phyloP scores from a whole-genome alignment of 2,888 invertebrate species.

The Eueremaeus valkanovi region DNA sequence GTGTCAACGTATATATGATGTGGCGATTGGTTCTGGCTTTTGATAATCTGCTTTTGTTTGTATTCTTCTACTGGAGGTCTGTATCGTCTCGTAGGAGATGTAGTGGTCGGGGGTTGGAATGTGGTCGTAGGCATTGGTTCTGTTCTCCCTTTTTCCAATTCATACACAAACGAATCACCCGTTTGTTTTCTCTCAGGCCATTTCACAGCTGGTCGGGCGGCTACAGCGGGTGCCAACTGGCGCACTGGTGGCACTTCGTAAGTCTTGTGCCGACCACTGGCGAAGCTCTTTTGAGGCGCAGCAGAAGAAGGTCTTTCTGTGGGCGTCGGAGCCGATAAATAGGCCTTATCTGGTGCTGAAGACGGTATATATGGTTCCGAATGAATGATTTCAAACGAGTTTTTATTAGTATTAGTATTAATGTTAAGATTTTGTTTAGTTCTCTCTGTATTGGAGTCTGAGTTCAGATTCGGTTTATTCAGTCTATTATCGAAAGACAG shows the following conservation, averaged over 20 bases:
- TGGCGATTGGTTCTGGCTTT: too few relatives aligned
- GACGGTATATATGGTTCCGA: conserved; percentile 6
- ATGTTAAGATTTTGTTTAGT: not conserved
- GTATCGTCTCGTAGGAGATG: not conserved
- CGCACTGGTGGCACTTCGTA: not conserved
- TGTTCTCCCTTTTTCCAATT: not conserved
- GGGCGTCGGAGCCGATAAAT: not conserved
- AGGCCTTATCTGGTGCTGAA: not conserved
- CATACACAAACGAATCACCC: not conserved
- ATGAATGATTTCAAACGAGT: conserved; percentile 1
- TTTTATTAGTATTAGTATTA: not conserved
- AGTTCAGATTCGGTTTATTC: not conserved
- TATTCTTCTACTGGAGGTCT: not conserved
- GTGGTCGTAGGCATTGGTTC: too few relatives aligned
- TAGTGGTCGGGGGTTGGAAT: not conserved
- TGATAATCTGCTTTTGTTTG: too few relatives aligned
- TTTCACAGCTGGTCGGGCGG: not conserved
- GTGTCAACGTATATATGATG: not conserved
- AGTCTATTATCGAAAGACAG: not conserved
- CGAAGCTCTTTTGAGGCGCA: not conserved
- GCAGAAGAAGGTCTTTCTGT: not conserved
- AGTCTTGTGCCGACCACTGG: not conserved
- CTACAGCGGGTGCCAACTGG: not conserved
- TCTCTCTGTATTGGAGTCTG: not conserved
- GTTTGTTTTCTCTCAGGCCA: not conserved